Conservation (phyloP, 2,797 vertebrate genomes). For the Anguilla megastoma region DNA sequence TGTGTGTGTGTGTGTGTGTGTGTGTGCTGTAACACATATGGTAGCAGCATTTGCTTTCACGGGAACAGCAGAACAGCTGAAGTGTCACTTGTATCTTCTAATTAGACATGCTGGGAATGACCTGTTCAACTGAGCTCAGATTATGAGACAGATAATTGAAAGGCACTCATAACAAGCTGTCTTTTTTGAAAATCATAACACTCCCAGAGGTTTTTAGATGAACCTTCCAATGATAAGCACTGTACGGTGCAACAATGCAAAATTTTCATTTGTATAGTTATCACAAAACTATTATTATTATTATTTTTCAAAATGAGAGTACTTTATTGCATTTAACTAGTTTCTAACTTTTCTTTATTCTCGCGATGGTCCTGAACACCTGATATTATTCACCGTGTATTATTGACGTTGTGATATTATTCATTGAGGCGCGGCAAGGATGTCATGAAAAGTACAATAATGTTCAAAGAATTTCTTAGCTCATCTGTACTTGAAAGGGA, state of each 20-base stretch:
- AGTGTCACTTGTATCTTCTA: constrained; percentile 16
- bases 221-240: not conserved
- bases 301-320: not conserved
- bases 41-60: not conserved
- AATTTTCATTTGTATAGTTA: not conserved
- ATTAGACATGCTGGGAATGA: not conserved
- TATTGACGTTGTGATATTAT: not conserved
- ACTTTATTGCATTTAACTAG: not conserved
- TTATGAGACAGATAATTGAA: not conserved
- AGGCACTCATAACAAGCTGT: not conserved
- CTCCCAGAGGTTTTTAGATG: not conserved
- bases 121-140: not conserved
- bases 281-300: not conserved
- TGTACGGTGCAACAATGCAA: not conserved
- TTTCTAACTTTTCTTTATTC: not conserved
- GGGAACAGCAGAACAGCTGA: not conserved
- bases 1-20: not conserved
- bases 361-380: not conserved
- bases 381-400: not conserved
- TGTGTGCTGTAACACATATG: not conserved
- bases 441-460: not conserved
- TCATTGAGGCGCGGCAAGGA: not conserved
- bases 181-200: not conserved
- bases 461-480: not conserved
- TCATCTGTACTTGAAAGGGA: not conserved